Evolutionary conservation across 2,797 vertebrate species (phyloP).

Genomic region (Sebastes goodei): DNA sequence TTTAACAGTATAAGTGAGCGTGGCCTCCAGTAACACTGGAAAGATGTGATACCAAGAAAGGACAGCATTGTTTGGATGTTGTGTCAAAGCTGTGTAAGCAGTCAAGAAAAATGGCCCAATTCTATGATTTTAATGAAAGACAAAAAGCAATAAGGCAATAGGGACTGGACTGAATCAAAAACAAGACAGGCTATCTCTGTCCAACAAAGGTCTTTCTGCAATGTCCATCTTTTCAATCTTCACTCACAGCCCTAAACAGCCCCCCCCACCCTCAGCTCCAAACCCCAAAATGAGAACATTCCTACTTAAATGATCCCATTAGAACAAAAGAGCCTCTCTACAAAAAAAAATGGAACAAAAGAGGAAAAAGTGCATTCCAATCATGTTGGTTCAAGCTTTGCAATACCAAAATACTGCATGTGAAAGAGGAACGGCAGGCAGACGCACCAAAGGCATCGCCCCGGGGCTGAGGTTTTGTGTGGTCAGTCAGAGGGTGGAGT

Average conservation of each 20-base stretch:
- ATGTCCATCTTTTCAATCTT: slow-evolving; percentile 53
- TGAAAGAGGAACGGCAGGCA: slow-evolving; percentile 61
- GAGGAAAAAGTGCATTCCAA: slow-evolving; percentile 63
- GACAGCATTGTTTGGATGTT: neutral
- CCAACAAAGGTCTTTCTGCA: slow-evolving; percentile 28
- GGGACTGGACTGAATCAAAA: neutral
- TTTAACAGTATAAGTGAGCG: neutral
- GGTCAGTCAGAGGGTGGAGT: slow-evolving; percentile 50
- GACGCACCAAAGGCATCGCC: slow-evolving; percentile 28
- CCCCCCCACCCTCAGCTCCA: slow-evolving; percentile 18
- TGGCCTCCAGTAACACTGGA: neutral
- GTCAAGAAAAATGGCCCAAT: neutral
- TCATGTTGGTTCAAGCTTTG: slow-evolving; percentile 76
- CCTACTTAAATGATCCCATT: slow-evolving; percentile 75
- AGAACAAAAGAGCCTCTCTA: slow-evolving; percentile 76
- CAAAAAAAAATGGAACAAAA: slow-evolving; percentile 62
- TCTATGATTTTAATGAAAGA: neutral
- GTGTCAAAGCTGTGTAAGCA: neutral
- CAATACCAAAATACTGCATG: slow-evolving; percentile 63
- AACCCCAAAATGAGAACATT: slow-evolving; percentile 78
- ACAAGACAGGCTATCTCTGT: neutral
- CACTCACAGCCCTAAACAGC: slow-evolving; percentile 40
- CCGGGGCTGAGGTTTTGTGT: slow-evolving; percentile 41
- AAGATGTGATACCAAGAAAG: neutral
- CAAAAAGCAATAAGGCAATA: neutral